Base-by-base conservation (phyloP, 2,113 vertebrate species). In the Rhinolophus sinicus region DNA sequence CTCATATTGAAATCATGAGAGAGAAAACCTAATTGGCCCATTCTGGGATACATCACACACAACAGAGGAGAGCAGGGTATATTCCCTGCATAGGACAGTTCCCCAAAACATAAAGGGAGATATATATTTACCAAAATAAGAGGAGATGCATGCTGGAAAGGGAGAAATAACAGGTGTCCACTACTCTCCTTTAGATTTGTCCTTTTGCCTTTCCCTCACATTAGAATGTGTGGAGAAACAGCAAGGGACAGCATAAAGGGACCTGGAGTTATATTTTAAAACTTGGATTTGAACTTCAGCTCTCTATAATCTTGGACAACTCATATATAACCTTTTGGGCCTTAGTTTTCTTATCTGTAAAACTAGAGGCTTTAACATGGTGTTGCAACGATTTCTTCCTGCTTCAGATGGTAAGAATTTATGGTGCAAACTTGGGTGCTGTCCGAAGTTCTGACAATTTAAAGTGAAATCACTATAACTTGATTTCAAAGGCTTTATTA, bases 391-490 rank as follows among this genome's bases (percentile, higher is more conserved):
- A 70, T 91, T 73, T 92, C 28, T 75, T 93, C 30, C 67, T 56
- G 11, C 77, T 81, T 96, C 30, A 52, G 11, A 78, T 40, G 69
- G 8, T 60, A 50, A 90, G 30, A 87, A 65, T 21, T 73, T 78
- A 33, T 58, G 88, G 22, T 16, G 5, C 1, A 70, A 65, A 47
- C 9, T 35, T 50, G 58, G 84, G 92, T 18, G 58, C 95, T 97
- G 93, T 98, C 93, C 87, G 88, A 87, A 90, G 90, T 96, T 89
- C 95, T 96, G 90, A 58, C 70, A 60, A 56, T 22, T 83, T 80
- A 86, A 58, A 94, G 19, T 67, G 35, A 91, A 91, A 56, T 62
- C 12, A 70, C 85, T 69, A 6, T 72, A 58, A 73, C 15, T 58
- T n/a, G 44, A 44, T 0, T 92, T 93, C 26, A 93, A 76, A 92